Conservation (phyloP, 2,113 vertebrate genomes). For the Pachycephala philippinensis region DNA sequence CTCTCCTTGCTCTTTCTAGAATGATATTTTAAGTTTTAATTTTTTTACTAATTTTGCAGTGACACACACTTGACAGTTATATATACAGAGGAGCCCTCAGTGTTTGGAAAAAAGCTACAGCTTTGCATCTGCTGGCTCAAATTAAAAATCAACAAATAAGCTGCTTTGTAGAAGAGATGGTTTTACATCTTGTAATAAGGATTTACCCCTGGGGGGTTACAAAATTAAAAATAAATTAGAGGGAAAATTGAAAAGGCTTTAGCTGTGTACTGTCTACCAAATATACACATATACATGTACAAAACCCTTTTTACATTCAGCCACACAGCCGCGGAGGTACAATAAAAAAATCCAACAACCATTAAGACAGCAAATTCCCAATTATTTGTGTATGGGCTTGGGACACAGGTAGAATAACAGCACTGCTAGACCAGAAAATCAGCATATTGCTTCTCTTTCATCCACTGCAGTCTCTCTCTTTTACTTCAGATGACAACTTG, state of each 20-base stretch:
- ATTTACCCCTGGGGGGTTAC: constrained; percentile 10
- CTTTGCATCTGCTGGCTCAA: constrained; percentile 5
- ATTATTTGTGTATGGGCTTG: constrained; percentile 17
- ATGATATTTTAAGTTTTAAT: not conserved
- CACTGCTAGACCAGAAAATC: not conserved
- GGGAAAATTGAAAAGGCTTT: constrained; percentile 40
- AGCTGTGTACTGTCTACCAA: not conserved
- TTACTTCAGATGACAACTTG: constrained; percentile 1
- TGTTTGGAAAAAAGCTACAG: not conserved
- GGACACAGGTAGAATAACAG: not conserved
- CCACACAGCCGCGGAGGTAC: not conserved
- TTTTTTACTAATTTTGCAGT: not conserved
- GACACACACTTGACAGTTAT: not conserved
- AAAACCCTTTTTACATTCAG: not conserved
- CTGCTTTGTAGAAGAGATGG: constrained; percentile 18
- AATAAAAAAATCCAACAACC: not conserved
- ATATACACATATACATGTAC: not conserved
- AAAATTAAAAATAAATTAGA: constrained; percentile 63
- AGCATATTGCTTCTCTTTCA: constrained; percentile 22
- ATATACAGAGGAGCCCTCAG: not conserved
- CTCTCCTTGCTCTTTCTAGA: not conserved
- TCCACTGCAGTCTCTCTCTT: not conserved
- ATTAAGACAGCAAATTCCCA: constrained; percentile 24
- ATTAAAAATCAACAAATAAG: constrained; percentile 46
- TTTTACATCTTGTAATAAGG: constrained; percentile 44